Conservation (phyloP, 2,888 invertebrate genomes). For the Ceraclea dissimilis region DNA sequence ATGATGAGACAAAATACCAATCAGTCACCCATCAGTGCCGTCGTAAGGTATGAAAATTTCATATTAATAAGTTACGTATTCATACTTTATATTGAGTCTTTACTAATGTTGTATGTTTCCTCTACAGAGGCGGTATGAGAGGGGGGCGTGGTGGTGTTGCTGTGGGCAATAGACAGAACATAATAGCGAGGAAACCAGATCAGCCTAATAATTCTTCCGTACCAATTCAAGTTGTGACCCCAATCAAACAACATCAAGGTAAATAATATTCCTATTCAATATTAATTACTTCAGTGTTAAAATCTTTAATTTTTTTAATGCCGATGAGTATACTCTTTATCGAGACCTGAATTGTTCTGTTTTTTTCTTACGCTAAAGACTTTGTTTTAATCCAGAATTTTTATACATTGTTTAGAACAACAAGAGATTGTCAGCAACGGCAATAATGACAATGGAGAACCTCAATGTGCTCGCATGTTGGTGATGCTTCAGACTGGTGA, state of each 20-base stretch:
- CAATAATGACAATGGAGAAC: slow-evolving; percentile 40
- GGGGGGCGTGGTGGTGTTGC: slow-evolving; percentile 27
- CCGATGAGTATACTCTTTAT: neutral
- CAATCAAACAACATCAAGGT: slow-evolving; percentile 40
- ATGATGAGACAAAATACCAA: slow-evolving; percentile 20
- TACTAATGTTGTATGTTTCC: neutral
- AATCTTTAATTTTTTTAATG: too few species aligned
- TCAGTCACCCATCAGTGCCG: slow-evolving; percentile 22
- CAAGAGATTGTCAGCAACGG: slow-evolving; percentile 9
- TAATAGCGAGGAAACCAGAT: slow-evolving; percentile 16
- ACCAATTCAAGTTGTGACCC: slow-evolving; percentile 44
- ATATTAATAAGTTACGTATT: neutral
- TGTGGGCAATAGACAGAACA: slow-evolving; percentile 5
- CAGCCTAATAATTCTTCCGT: slow-evolving; percentile 38
- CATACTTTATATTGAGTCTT: neutral
- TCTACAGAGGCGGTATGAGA: slow-evolving; percentile 10
- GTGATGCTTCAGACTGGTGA: slow-evolving; percentile 70
- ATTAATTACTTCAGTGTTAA: neutral
- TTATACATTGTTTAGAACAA: slow-evolving; percentile 16
- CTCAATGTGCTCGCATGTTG: slow-evolving; percentile 70
- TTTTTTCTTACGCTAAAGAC: too few species aligned
- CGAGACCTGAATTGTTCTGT: too few species aligned
- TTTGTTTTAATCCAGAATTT: too few species aligned
- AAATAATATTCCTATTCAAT: neutral
- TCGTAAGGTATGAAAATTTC: slow-evolving; percentile 2